Evolutionary conservation across 1,140 invertebrate species (phyloP).

Genomic region (Lethrus apterus): DNA sequence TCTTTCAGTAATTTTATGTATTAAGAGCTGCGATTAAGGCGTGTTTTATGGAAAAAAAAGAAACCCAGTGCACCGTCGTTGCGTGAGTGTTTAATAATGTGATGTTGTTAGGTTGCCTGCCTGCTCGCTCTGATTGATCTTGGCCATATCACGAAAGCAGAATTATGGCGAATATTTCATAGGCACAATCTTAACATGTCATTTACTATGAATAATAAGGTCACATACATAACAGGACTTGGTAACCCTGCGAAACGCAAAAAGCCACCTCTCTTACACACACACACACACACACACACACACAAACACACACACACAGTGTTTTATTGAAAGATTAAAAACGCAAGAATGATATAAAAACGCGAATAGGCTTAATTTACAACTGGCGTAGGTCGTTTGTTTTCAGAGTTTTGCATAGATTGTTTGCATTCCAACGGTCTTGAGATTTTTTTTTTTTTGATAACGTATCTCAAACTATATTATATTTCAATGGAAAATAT

Average conservation of each 20-base stretch:
- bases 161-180: slow-evolving; percentile 15
- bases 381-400: no score
- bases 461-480: no score
- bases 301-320: neutral
- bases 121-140: slow-evolving; percentile 11
- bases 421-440: no score
- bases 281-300: no score
- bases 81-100: slow-evolving; percentile 3
- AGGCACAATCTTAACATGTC: slow-evolving; percentile 13
- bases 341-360: no score
- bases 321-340: neutral
- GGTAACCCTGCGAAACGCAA: no score
- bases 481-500: no score
- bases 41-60: slow-evolving; percentile 6
- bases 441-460: no score
- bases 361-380: no score
- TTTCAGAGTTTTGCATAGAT: no score
- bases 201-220: slow-evolving; percentile 15
- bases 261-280: neutral
- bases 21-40: no score
- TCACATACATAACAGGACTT: slow-evolving; percentile 13
- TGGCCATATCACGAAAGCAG: slow-evolving; percentile 10
- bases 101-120: slow-evolving; percentile 10
- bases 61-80: neutral
- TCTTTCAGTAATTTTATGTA: no score